Conservation (phyloP, 2,113 vertebrate genomes). For the Ctenomys sociabilis region DNA sequence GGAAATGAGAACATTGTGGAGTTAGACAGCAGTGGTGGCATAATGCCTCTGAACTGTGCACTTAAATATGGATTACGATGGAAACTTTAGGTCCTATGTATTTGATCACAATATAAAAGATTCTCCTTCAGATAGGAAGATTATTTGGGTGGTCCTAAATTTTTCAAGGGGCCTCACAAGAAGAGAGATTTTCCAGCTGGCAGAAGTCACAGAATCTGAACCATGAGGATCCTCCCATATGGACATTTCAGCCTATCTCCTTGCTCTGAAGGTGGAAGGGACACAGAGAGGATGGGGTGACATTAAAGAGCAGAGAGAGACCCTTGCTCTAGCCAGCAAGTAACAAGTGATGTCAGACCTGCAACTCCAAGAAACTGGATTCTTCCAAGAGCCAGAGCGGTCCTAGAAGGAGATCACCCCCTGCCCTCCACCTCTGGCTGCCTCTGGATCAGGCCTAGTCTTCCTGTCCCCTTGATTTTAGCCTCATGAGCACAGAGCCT, state of each 20-base stretch:
- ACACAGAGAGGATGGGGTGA: neutral
- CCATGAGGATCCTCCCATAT: neutral
- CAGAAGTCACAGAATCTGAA: neutral
- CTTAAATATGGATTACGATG: neutral
- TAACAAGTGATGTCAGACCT: fast-evolving
- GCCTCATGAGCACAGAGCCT: neutral
- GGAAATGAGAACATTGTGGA: neutral
- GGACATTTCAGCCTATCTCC: neutral
- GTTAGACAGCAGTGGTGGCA: neutral
- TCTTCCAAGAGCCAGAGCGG: neutral
- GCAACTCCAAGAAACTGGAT: neutral
- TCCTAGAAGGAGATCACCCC: neutral
- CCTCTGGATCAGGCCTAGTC: neutral
- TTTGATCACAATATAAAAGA: neutral
- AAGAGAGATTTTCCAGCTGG: neutral
- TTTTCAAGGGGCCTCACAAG: neutral
- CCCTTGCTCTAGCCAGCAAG: neutral
- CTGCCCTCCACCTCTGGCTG: neutral
- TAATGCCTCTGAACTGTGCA: neutral
- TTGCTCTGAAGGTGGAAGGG: neutral
- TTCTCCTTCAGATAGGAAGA: neutral
- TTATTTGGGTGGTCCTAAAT: fast-evolving
- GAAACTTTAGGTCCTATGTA: neutral
- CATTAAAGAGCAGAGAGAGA: neutral
- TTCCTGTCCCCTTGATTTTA: neutral